Evolutionary conservation across 53 echinoderm and acorn worm species (phyloP).

Genomic region (Mesocentrotus franciscanus): DNA sequence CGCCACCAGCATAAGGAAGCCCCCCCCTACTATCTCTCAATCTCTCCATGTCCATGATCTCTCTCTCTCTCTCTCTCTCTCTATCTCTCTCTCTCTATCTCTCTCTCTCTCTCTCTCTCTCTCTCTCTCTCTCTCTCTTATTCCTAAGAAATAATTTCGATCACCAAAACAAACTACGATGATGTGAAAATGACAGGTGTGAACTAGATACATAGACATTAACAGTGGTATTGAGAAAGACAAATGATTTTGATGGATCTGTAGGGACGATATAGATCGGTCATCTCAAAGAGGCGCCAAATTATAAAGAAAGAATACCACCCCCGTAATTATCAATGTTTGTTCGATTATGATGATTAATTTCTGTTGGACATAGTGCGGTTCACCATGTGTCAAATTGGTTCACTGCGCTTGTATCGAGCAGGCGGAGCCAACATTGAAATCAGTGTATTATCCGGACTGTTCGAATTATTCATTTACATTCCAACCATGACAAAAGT

Average conservation of each 20-base stretch:
- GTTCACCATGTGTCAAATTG: conserved; percentile 25
- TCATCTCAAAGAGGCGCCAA: neutral
- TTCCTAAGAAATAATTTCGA: no score
- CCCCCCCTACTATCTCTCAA: no score
- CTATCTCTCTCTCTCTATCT: no score
- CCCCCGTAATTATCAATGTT: neutral
- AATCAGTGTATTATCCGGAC: neutral
- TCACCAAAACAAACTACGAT: no score
- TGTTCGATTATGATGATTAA: neutral
- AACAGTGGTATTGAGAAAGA: neutral
- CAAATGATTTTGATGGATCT: neutral
- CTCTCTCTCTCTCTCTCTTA: no score
- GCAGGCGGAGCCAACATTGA: conserved; percentile 39
- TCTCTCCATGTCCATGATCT: no score
- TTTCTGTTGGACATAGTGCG: neutral
- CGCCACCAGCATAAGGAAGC: no score
- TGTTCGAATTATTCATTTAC: conserved; percentile 11
- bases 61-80: no score
- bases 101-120: no score
- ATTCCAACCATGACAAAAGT: neutral
- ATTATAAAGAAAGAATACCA: neutral
- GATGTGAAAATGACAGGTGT: no score
- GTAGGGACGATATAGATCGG: neutral
- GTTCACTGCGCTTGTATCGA: conserved; percentile 32
- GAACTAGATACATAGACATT: no score